Conservation (phyloP, 2,888 invertebrate species). For the Epinotia demarniana region DNA sequence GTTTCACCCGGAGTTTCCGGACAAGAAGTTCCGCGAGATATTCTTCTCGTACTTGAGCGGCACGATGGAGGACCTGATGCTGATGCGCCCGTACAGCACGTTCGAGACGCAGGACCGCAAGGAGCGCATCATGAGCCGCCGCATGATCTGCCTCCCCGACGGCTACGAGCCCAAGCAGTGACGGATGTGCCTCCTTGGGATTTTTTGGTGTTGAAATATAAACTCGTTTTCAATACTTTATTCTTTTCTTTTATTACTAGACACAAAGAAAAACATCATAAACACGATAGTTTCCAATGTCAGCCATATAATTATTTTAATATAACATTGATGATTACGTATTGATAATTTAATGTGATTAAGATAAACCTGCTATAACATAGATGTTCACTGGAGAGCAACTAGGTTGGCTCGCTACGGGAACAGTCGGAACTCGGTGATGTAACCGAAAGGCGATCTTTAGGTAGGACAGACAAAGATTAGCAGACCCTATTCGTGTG, state of each 20-base stretch:
- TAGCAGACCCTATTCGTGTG: neutral
- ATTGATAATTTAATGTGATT: constrained; percentile 81
- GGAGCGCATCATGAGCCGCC: constrained; percentile 52
- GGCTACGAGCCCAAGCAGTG: constrained; percentile 56
- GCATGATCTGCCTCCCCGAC: constrained; percentile 64
- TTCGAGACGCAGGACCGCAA: constrained; percentile 60
- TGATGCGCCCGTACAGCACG: constrained; percentile 69
- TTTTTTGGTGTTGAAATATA: neutral
- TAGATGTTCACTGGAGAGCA: constrained; percentile 69
- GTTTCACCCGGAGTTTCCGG: constrained; percentile 72
- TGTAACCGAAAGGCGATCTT: constrained; percentile 8
- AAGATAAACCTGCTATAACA: constrained; percentile 73
- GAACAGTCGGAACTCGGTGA: neutral
- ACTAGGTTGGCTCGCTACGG: constrained; percentile 64
- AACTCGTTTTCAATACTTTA: constrained; percentile 37
- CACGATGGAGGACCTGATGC: constrained; percentile 62
- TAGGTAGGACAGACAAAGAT: neutral
- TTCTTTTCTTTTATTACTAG: constrained; percentile 42
- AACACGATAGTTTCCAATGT: constrained; percentile 46
- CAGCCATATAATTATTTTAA: constrained; percentile 40
- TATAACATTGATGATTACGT: constrained; percentile 63
- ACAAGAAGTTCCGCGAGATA: constrained; percentile 76
- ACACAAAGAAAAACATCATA: constrained; percentile 41
- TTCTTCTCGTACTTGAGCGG: constrained; percentile 71
- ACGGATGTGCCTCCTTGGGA: neutral